phyloP scores from a whole-genome alignment of 1,140 invertebrate genomes.

The Orchesella cincta region DNA sequence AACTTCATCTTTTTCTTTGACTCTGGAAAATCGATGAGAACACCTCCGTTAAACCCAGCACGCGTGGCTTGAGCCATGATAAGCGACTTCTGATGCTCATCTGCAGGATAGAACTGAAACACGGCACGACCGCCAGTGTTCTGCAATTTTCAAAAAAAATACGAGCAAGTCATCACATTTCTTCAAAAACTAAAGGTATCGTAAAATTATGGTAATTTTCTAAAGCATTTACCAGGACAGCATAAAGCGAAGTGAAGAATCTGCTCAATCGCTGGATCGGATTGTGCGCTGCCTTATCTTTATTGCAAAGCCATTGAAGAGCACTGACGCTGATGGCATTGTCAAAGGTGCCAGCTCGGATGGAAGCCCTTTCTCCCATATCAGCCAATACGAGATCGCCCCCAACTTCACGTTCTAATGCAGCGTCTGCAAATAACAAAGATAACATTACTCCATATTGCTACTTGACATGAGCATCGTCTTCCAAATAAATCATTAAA shows the following conservation, averaged over 20 bases:
- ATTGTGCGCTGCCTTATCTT: conserved; percentile 87
- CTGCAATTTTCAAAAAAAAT: no score
- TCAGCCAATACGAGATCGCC: conserved; percentile 90
- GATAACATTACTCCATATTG: no score
- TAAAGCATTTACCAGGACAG: conserved; percentile 72
- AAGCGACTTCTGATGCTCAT: conserved; percentile 85
- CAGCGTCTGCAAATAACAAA: conserved; percentile 79
- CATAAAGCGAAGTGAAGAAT: conserved; percentile 90
- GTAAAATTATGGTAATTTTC: no score
- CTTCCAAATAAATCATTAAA: no score
- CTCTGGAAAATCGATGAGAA: conserved; percentile 95
- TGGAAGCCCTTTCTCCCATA: conserved; percentile 94
- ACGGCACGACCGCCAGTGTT: conserved; percentile 84
- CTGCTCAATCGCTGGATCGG: conserved; percentile 84
- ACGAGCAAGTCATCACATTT: no score
- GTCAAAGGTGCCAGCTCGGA: conserved; percentile 92
- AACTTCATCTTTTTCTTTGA: conserved; percentile 95
- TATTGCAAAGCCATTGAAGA: conserved; percentile 99
- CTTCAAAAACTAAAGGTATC: no score
- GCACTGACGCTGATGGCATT: conserved; percentile 94
- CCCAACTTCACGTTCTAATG: conserved; percentile 84
- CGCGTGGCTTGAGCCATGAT: conserved; percentile 92
- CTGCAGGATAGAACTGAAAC: conserved; percentile 99
- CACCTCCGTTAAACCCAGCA: conserved; percentile 93
- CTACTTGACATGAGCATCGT: no score